Base-by-base conservation (phyloP, 1,140 invertebrate genomes). In the Hylaeus anthracinus region DNA sequence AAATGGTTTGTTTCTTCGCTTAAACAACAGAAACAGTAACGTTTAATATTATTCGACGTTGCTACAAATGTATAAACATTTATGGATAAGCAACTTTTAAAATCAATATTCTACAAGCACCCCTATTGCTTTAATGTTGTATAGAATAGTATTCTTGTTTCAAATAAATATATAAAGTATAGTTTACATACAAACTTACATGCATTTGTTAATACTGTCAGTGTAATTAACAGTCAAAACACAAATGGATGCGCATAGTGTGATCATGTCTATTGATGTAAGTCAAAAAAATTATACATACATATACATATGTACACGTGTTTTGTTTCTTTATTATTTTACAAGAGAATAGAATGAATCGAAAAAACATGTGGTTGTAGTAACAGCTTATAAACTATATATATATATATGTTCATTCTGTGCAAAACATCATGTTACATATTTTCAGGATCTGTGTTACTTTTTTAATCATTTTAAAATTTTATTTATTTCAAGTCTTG, bases 381-480 rank as follows among this genome's bases (percentile, higher is more conserved):
- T 79, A 88, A 88, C 85, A 88, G 77, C 79, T 87, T 87, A 87
- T 85, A 88, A 85, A 88, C 86, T 88, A 87, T 86, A 86, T 26
- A 26, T 26, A 26, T 26, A 26, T 26, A 26, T 82, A 84, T 84
- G 76, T 69, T 87, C 75, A 79, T 82, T 80, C 81, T 87, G 79
- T 88, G 82, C 72, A 88, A 88, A 85, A 87, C 82, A 72, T 87
- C 74, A 64, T 83, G 61, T 85, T 82, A 77, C 51, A 82, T 87
- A 70, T 74, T 77, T 74, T 71, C 72, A 65, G 55, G 39, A 51
- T 80, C 61, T 64, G 60, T 51, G 53, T 66, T 45, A 55, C 67
- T 45, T 9, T 70, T 74, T 67, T 14, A 1, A 51, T 70, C 73
- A 81, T 71, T 64, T 60, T 55, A 60, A 73, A 63, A 72, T 48